phyloP scores from a whole-genome alignment of 2,888 invertebrate species.

The Tetheella fluctuosa region DNA sequence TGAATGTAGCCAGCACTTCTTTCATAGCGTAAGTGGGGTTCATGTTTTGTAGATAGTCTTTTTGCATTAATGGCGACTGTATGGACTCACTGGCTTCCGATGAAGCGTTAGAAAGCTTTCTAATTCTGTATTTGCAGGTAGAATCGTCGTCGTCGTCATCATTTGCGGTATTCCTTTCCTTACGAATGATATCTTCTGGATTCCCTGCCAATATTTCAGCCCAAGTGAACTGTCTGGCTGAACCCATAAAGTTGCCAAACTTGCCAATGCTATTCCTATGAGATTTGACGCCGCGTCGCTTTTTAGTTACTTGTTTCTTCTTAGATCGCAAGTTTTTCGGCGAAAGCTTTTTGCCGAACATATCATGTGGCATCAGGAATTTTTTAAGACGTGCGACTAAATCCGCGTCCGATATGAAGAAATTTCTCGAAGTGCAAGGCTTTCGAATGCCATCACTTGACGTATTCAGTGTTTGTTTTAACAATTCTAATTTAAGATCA shows the following conservation, averaged over 20 bases:
- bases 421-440: conserved; percentile 75
- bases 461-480: conserved; percentile 72
- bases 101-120: conserved; percentile 72
- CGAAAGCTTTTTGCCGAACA: conserved; percentile 80
- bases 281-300: conserved; percentile 73
- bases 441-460: conserved; percentile 77
- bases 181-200: conserved; percentile 86
- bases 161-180: conserved; percentile 60
- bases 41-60: conserved; percentile 75
- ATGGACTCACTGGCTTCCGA: conserved; percentile 65
- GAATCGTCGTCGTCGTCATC: conserved; percentile 61
- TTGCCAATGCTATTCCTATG: conserved; percentile 77
- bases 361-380: conserved; percentile 78
- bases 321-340: conserved; percentile 87
- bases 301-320: conserved; percentile 69
- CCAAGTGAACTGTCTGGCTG: conserved; percentile 86
- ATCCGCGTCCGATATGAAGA: conserved; percentile 78
- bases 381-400: conserved; percentile 75
- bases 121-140: conserved; percentile 74
- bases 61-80: conserved; percentile 67
- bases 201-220: conserved; percentile 86
- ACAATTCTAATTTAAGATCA: conserved; percentile 70
- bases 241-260: conserved; percentile 81
- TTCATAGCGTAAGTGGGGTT: conserved; percentile 90
- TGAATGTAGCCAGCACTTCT: conserved; percentile 85